Base-by-base conservation (phyloP, 2,113 vertebrate species). In the Trematocara variabile region DNA sequence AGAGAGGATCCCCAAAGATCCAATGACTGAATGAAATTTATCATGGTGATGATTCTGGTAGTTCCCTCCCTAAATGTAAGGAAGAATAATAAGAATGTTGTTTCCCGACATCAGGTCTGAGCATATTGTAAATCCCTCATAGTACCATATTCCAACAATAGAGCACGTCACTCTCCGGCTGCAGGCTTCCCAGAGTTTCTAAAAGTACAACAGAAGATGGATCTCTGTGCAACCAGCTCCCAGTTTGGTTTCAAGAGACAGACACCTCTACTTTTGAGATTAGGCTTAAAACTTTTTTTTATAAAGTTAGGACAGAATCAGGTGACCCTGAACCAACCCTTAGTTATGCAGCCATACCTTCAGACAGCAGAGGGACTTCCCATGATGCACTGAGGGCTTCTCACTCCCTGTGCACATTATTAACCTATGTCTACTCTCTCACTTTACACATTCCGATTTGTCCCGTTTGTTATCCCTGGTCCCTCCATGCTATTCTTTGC, bases 81-180 rank as follows among this genome's bases (percentile, higher is more conserved):
- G 16, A 46, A 73, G 14, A 18, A 73, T 11, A 46, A 73, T 16
- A 25, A 73, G 65, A 25, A 28, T 2, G 0, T 28, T 7, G 22
- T 28, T 28, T 9, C 41, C 39, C 0, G 2, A 70, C 5, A 44
- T 46, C 65, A 73, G 13, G 39, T 22, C 1, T 6, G 20, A 46
- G 8, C 13, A 16, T 18, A 28, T 18, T 46, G 8, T 18, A 73
- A 46, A 48, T 28, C 11, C 68, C 68, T 75, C 0, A 3, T 10
- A 0, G 22, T 30, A 7, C 8, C 68, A n/a, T 18, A 30, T 30
- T 18, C 25, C 9, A 28, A 4, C 41, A 75, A 3, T 75, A 46
- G 0, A 30, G 68, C 8, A 73, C 0, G 3, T 30, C 25, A 10
- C 25, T 1, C 68, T 75, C 14, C 11, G 65, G 28, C 65, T 34